Conservation (phyloP, 2,888 invertebrate genomes). For the Acronicta alni region DNA sequence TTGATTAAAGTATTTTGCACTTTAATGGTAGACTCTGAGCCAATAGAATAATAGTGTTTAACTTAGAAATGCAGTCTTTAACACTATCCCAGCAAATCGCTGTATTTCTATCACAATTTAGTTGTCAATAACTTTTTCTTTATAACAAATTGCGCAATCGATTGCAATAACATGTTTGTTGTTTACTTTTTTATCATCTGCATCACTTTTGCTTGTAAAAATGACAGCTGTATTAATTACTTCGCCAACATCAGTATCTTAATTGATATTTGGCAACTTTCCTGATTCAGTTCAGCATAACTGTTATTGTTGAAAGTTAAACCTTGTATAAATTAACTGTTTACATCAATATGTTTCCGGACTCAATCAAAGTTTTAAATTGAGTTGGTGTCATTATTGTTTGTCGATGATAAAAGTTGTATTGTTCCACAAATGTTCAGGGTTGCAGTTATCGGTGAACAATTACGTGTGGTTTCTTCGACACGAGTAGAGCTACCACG, state of each 20-base stretch:
- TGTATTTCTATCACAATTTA: slow-evolving; percentile 6
- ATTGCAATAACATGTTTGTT: slow-evolving; percentile 14
- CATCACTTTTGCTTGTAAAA: slow-evolving; percentile 34
- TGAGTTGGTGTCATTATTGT: slow-evolving; percentile 25
- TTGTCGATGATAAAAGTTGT: slow-evolving; percentile 24
- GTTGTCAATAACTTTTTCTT: slow-evolving; percentile 7
- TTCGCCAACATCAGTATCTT: slow-evolving; percentile 23
- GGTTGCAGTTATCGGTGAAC: slow-evolving; percentile 39
- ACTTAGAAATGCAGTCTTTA: slow-evolving; percentile 8
- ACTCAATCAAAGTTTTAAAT: slow-evolving; percentile 45
- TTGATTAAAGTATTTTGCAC: slow-evolving; percentile 10
- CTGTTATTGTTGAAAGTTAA: slow-evolving; percentile 41
- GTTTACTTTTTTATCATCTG: slow-evolving; percentile 15
- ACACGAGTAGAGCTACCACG: slow-evolving; percentile 32
- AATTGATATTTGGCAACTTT: slow-evolving; percentile 57
- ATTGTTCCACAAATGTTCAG: slow-evolving; percentile 34
- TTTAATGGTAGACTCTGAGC: slow-evolving; percentile 8
- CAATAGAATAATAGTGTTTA: slow-evolving; percentile 5
- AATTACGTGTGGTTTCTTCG: slow-evolving; percentile 41
- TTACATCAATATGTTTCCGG: slow-evolving; percentile 31
- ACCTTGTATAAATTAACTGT: slow-evolving; percentile 39
- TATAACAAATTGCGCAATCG: slow-evolving; percentile 16
- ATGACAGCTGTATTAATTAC: slow-evolving; percentile 36
- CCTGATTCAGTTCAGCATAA: slow-evolving; percentile 28
- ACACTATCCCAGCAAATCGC: not conserved